Conservation (phyloP, 92 coral and sea anemone genomes). For the Paragorgia papillata region DNA sequence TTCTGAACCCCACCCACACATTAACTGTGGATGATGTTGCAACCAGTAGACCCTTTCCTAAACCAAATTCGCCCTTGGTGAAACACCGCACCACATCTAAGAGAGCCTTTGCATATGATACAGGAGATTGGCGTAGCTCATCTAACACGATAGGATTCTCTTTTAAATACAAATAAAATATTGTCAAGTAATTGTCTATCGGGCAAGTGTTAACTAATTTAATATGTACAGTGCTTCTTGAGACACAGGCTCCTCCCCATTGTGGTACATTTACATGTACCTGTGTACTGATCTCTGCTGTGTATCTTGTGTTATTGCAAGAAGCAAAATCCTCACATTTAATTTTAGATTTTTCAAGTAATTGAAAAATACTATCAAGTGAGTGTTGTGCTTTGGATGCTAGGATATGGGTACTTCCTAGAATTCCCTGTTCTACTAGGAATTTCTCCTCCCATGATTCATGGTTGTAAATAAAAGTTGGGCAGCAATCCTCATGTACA, state of each 20-base stretch:
- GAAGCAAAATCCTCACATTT: background rate
- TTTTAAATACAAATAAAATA: background rate
- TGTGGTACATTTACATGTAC: background rate
- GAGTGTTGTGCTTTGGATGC: background rate
- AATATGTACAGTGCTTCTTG: too few relatives aligned
- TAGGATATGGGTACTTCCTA: background rate
- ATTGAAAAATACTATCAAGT: too few relatives aligned
- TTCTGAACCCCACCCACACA: slow-evolving; percentile 14
- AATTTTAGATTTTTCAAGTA: background rate
- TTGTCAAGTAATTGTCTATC: slow-evolving; percentile 27
- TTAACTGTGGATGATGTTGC: background rate
- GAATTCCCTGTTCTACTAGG: background rate
- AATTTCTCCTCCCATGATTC: slow-evolving; percentile 8
- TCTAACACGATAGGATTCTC: too few relatives aligned
- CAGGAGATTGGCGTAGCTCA: too few relatives aligned
- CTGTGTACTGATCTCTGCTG: background rate
- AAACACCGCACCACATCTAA: background rate
- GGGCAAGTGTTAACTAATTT: slow-evolving; percentile 19
- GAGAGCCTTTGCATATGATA: too few relatives aligned
- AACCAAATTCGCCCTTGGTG: background rate
- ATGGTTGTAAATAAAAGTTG: slow-evolving; percentile 5
- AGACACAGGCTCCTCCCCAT: background rate
- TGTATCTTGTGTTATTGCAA: background rate
- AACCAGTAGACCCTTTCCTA: background rate
- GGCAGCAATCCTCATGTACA: slow-evolving; percentile 4